These are phyloP conservation scores for Akabosia matsudoensis DNA, from an alignment of 1,140 invertebrate genomes.

Conservation along the genomic window DNA sequence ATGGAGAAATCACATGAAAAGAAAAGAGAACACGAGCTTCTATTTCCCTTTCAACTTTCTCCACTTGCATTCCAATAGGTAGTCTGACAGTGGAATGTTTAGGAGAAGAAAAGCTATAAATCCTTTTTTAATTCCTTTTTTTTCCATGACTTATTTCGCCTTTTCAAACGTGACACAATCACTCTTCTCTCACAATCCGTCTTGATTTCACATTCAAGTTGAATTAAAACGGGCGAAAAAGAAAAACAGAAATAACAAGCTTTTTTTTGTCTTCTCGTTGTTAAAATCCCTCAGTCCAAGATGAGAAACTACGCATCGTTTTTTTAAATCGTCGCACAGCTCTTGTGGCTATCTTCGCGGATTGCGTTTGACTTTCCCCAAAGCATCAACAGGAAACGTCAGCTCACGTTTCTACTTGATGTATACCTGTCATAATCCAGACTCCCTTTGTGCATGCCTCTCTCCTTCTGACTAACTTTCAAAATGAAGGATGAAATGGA, in stretches of 20 bases:
- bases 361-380: no score
- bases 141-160: constrained; percentile 19
- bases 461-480: neutral
- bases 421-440: no score
- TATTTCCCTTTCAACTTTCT: constrained; percentile 41
- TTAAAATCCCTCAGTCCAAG: no score
- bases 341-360: no score
- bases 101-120: neutral
- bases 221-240: neutral
- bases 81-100: neutral
- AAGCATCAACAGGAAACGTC: no score
- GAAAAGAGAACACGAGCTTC: constrained; percentile 18
- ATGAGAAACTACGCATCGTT: no score
- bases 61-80: constrained; percentile 26
- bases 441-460: neutral
- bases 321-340: no score
- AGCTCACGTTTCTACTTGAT: no score
- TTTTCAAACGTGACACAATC: neutral
- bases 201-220: neutral
- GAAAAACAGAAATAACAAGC: neutral
- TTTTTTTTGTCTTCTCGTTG: no score
- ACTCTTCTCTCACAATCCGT: neutral
- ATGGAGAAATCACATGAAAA: constrained; percentile 9
- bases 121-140: constrained; percentile 4
- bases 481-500: neutral